Conservation (phyloP, 1,140 invertebrate species). For the Trypoxylus dichotomus region DNA sequence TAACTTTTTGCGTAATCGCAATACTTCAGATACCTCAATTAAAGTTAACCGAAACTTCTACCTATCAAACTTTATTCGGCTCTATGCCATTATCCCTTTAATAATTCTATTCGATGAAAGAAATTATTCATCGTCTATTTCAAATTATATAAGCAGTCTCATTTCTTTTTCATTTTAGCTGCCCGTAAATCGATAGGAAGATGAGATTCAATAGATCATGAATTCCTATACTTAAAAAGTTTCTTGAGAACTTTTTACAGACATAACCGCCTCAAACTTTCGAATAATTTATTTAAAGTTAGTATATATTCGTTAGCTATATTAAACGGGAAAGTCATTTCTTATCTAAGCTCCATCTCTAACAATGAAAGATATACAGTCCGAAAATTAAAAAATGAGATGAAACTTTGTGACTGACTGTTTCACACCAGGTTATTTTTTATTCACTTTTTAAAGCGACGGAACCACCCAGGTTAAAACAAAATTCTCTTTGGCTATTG, state of each 20-base stretch:
- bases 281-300: constrained; percentile 18
- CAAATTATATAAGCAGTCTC: neutral
- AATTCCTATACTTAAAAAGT: constrained; percentile 5
- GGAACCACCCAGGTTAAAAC: too few species aligned
- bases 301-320: neutral
- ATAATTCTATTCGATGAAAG: neutral
- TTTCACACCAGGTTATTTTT: too few species aligned
- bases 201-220: neutral
- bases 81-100: neutral
- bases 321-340: neutral
- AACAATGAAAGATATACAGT: too few species aligned
- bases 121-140: neutral
- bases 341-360: neutral
- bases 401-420: too few species aligned
- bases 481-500: too few species aligned
- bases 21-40: neutral
- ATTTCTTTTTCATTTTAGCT: neutral
- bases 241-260: neutral
- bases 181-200: neutral
- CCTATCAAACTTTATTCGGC: neutral
- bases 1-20: neutral
- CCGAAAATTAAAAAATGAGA: too few species aligned
- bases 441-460: too few species aligned
- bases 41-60: neutral
- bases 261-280: constrained; percentile 1